Base-by-base conservation (phyloP, 2,797 vertebrate species). In the Diceros bicornis region DNA sequence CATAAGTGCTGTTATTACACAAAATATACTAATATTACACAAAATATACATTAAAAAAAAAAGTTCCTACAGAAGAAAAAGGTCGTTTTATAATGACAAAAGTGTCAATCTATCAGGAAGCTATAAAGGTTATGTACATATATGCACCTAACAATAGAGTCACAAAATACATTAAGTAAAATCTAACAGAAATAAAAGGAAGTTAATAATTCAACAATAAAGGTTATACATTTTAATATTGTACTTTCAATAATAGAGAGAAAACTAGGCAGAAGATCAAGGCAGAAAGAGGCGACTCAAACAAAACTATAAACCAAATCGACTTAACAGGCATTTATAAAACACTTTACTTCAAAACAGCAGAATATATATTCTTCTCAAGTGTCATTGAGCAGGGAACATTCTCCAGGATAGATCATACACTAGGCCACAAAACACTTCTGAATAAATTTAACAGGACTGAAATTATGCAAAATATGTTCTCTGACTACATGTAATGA, bases 21-120 rank as follows among this genome's bases (percentile, higher is more conserved):
- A n/a, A n/a, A n/a, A n/a, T n/a, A n/a, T n/a, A 44, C 0, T 27
- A 52, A 52, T 29, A 23, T 47, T 23, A 29, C 41, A 11, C 0
- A 79, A 69, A 34, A 34, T 25, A 55, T 13, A 18, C 14, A 21
- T 21, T 87, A 23, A 77, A 57, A 18, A 47, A n/a, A 47, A n/a
- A 23, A 74, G 10, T 64, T 47, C 27, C 11, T 69, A 37, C 66
- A 68, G 18, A 16, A 7, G 11, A 62, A 62, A 6, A 21, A 20
- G 57, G 57, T 20, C 21, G 8, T 59, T 59, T 59, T 20, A 59
- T 23, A 21, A 20, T 59, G 57, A 59, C 21, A 59, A 59, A 59
- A 23, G 57, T 62, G 61, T 62, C 25, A 62, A 12, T 61, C 21
- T 25, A 61, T 62, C 25, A 29, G 59, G 59, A 61, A 61, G 61